phyloP scores from a whole-genome alignment of 2,797 vertebrate species.

The Hybognathus amarus region DNA sequence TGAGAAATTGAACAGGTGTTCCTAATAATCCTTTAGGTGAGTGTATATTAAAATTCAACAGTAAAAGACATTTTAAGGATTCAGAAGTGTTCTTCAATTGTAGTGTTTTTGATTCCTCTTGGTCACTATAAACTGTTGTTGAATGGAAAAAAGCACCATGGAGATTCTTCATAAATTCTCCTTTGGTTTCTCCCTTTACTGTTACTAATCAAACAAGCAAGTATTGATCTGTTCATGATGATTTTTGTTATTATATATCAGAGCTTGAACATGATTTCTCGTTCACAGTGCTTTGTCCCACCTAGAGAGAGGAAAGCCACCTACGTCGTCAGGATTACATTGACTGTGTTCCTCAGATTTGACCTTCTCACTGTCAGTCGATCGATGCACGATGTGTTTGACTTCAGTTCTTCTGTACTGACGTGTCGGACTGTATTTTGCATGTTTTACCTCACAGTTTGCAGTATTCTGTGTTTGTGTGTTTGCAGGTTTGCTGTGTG shows the following conservation, averaged over 20 bases:
- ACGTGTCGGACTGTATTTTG: background rate
- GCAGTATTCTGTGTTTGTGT: conserved; percentile 1
- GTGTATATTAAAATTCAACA: background rate
- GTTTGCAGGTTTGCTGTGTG: background rate
- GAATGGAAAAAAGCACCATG: background rate
- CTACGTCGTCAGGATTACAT: background rate
- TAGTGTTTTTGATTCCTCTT: background rate
- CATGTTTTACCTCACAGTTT: conserved; percentile 10
- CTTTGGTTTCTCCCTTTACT: background rate
- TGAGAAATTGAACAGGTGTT: no score
- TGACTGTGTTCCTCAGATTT: conserved; percentile 12
- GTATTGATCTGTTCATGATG: background rate
- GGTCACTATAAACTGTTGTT: background rate
- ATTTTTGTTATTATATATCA: background rate
- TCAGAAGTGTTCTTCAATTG: background rate
- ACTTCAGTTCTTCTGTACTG: background rate
- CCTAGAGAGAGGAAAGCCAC: conserved; percentile 68
- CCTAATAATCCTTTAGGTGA: no score
- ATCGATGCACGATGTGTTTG: background rate
- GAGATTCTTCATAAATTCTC: background rate
- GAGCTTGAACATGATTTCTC: conserved; percentile 54
- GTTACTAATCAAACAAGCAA: background rate
- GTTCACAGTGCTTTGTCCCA: conserved; percentile 92
- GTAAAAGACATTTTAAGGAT: background rate
- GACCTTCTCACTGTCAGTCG: background rate